Evolutionary conservation across 2,888 invertebrate species (phyloP), one percentile per base, ranked within the genome.

Genomic region (Bruchidius siliquastri): DNA sequence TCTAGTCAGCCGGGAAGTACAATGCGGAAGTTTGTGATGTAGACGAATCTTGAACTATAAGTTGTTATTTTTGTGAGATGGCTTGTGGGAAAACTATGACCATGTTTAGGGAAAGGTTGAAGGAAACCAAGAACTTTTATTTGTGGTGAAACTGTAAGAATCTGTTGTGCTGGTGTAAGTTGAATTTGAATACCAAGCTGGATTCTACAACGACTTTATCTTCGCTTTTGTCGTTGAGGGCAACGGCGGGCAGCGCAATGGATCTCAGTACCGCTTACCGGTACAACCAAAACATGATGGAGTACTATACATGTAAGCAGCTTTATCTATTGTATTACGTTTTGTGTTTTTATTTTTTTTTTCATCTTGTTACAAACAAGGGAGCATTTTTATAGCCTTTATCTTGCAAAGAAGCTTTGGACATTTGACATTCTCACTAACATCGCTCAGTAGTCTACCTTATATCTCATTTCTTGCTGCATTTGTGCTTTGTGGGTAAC

Each of bases 231-330:
- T 88, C 89, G 78, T 88, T 90, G 87, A 88, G 91, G 84, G 89
- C 91, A 88, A 90, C 90, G 85, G 89, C 90, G 85, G 89, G 90
- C 87, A 89, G 90, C 82, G 92, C 92, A 80, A 95, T 97, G 92
- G 96, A 97, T 88, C 91, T 97, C 84, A 94, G 95, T 85, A 96
- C 96, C 85, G 96, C 96, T 83, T 97, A 97, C 88, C 91, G 97
- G 84, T 97, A 97, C 90, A 97, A 97, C 88, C 96, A 97, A 86
- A 97, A 96, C 88, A 97, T 97, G 96, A 97, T 97, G 97, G 98
- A 98, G 90, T 97, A 97, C 89, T 97, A 97, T 86, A 97, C 97
- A 87, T 97, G 96, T 96, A 92, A 95, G 94, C 73, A 49, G 13
- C 13, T 49, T 3, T 4, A 8, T 26, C 8, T 26, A 26, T 49